Percentiles rank a stretch among this genome's conserved stretches.
Evolutionary conservation across 2,113 vertebrate species (phyloP).

Genomic region (Albula goreensis): DNA sequence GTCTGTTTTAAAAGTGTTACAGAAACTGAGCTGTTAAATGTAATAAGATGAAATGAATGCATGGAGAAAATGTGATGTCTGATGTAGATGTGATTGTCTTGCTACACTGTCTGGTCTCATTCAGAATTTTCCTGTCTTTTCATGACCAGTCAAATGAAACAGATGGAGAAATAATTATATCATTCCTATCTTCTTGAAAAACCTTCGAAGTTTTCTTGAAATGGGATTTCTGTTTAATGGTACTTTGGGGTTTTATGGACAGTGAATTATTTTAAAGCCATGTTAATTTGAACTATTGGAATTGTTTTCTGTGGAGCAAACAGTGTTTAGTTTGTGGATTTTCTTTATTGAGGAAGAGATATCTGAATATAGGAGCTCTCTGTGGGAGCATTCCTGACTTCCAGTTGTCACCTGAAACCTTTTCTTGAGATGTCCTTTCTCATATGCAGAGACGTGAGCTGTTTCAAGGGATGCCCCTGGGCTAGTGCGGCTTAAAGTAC

Average conservation of each 20-base stretch:
- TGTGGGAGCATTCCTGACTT: not conserved
- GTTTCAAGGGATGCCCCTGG: conserved; percentile 60
- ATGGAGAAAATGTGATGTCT: too few relatives aligned
- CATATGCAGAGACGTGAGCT: conserved; percentile 52
- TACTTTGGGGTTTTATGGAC: not conserved
- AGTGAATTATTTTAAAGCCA: not conserved
- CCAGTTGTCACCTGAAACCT: conserved; percentile 60
- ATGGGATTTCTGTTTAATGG: not conserved
- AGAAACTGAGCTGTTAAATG: not conserved
- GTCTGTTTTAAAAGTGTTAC: not conserved
- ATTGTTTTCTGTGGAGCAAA: not conserved
- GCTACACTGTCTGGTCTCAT: too few relatives aligned
- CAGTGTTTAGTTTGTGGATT: not conserved
- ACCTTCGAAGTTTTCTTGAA: too few relatives aligned
- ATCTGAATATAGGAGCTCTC: not conserved
- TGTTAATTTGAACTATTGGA: not conserved
- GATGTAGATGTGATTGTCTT: too few relatives aligned
- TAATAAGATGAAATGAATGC: not conserved
- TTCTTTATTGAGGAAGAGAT: not conserved
- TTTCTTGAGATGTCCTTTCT: conserved; percentile 48
- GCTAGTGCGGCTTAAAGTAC: conserved; percentile 50
- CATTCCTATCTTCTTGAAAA: too few relatives aligned
- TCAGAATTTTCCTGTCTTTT: too few relatives aligned
- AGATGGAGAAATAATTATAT: too few relatives aligned
- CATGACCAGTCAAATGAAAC: too few relatives aligned